Evolutionary conservation across 30 jellyfish, hydroid and myxozoan genomes (phyloP).

Genomic region (Aurelia sp.): DNA sequence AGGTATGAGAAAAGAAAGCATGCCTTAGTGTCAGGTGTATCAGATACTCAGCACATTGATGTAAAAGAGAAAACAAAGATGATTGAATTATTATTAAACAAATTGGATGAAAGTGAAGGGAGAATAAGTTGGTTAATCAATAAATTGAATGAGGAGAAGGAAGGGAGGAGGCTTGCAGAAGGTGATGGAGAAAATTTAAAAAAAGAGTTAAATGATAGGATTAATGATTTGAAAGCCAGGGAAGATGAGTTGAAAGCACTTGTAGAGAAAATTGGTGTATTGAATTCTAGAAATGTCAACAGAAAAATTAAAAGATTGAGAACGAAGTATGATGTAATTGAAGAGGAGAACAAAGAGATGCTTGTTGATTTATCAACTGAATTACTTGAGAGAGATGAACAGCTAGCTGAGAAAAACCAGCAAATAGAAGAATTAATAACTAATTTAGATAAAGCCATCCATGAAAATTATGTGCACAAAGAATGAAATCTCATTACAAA

Average conservation of each 20-base stretch:
- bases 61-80: not conserved
- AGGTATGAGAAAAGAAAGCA: no score
- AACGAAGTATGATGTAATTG: not conserved
- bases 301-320: not conserved
- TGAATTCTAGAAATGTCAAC: not conserved
- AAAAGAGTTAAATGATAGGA: not conserved
- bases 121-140: not conserved
- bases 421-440: not conserved
- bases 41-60: no score
- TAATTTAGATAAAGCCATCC: not conserved
- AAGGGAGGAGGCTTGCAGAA: not conserved
- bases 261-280: not conserved
- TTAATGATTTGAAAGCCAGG: not conserved
- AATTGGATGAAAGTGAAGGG: not conserved
- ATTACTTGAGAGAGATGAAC: not conserved
- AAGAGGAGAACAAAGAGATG: not conserved
- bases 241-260: not conserved
- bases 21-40: no score
- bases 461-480: not conserved
- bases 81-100: not conserved
- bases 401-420: not conserved
- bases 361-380: not conserved
- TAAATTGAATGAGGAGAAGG: not conserved
- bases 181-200: not conserved
- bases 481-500: conserved; percentile 18